phyloP scores from a whole-genome alignment of 2,113 vertebrate species.

The Gallinago paraguaiae region DNA sequence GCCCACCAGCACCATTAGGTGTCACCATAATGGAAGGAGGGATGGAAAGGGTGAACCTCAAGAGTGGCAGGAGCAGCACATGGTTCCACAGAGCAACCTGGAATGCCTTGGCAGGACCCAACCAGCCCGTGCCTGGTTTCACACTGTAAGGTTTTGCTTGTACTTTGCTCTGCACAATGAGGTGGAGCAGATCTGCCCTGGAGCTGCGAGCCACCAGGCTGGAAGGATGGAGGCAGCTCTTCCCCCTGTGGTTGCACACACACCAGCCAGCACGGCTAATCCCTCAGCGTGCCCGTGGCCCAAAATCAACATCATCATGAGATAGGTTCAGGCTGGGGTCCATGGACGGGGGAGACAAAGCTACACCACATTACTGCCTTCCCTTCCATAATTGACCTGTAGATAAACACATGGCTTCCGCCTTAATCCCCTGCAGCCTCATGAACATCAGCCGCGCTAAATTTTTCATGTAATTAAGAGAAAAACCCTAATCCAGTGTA shows the following conservation, averaged over 20 bases:
- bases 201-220: background rate
- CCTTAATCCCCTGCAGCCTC: slow-evolving; percentile 70
- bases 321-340: background rate
- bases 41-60: background rate
- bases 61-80: accelerated
- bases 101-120: accelerated
- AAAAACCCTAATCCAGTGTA: slow-evolving; percentile 79
- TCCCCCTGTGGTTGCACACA: background rate
- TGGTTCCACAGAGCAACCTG: accelerated
- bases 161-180: accelerated
- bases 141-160: background rate
- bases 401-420: slow-evolving; percentile 49
- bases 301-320: background rate
- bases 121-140: background rate
- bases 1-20: background rate
- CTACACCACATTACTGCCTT: background rate
- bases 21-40: background rate
- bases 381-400: background rate
- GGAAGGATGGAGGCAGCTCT: background rate
- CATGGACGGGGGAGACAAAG: background rate
- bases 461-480: slow-evolving; percentile 81
- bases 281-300: background rate
- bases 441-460: slow-evolving; percentile 64
- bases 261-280: background rate
- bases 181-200: background rate